phyloP scores from a whole-genome alignment of 2,113 vertebrate species.

The Theristicus caerulescens region DNA sequence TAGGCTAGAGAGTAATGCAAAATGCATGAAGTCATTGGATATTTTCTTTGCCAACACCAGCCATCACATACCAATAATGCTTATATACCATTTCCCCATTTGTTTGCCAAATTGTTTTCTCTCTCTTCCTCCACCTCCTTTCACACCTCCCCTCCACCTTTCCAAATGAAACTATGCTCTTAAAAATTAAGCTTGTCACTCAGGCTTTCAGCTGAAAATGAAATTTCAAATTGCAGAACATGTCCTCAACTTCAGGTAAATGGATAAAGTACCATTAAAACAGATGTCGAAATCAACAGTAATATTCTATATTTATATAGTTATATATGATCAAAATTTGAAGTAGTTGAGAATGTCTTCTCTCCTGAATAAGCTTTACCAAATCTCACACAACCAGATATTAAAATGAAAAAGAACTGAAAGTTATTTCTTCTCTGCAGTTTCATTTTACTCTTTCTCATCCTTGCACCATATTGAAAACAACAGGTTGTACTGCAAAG shows the following conservation, averaged over 20 bases:
- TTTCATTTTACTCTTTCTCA: not conserved
- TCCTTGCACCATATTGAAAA: not conserved
- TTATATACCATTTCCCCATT: not conserved
- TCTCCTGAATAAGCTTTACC: not conserved
- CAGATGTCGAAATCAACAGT: not conserved
- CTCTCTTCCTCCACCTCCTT: not conserved
- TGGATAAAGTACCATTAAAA: not conserved
- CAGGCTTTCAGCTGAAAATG: not conserved
- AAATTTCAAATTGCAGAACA: not conserved
- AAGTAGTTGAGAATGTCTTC: not conserved
- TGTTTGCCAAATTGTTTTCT: not conserved
- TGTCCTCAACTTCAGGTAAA: not conserved
- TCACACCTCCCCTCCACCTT: not conserved
- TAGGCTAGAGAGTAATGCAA: not conserved
- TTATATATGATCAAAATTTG: not conserved
- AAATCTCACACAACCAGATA: not conserved
- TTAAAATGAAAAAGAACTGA: not conserved
- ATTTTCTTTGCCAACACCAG: not conserved
- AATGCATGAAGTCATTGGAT: not conserved
- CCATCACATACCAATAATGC: not conserved
- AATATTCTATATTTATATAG: not conserved
- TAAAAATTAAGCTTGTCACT: not conserved
- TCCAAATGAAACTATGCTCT: not conserved
- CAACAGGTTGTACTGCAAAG: not conserved
- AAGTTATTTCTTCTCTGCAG: not conserved